A percentile compares a stretch with the other conserved stretches of the same genome.
Evolutionary conservation across 1,140 invertebrate species (phyloP).

Genomic region (Akabosia matsudoensis): DNA sequence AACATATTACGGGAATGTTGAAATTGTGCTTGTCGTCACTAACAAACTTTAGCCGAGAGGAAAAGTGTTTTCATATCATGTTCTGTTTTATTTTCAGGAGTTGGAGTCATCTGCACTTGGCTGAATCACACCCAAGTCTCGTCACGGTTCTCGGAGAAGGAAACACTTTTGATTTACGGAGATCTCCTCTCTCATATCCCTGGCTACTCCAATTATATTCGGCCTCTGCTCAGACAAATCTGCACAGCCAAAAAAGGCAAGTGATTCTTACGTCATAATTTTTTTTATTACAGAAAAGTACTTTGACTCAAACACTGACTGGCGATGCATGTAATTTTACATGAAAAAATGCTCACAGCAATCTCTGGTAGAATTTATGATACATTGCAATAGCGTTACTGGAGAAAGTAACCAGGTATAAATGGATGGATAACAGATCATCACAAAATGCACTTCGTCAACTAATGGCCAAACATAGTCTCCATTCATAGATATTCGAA

Average conservation of each 20-base stretch:
- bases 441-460: no score
- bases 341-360: no score
- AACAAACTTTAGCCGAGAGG: not conserved
- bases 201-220: conserved; percentile 42
- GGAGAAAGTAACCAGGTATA: no score
- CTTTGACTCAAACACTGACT: no score
- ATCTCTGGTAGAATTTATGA: no score
- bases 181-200: conserved; percentile 38
- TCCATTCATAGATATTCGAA: no score
- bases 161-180: conserved; percentile 42
- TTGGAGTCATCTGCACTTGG: conserved; percentile 43
- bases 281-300: not conserved
- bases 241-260: conserved; percentile 44
- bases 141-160: conserved; percentile 40
- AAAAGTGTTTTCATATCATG: not conserved
- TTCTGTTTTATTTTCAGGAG: conserved; percentile 31
- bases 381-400: no score
- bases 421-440: no score
- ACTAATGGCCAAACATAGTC: no score
- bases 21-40: not conserved
- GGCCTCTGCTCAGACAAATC: conserved; percentile 45
- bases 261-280: not conserved
- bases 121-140: conserved; percentile 38
- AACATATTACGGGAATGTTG: not conserved
- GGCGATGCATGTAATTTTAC: not conserved